phyloP scores from a whole-genome alignment of 2,113 vertebrate genomes.

The Cyprinodon brontotheroides region DNA sequence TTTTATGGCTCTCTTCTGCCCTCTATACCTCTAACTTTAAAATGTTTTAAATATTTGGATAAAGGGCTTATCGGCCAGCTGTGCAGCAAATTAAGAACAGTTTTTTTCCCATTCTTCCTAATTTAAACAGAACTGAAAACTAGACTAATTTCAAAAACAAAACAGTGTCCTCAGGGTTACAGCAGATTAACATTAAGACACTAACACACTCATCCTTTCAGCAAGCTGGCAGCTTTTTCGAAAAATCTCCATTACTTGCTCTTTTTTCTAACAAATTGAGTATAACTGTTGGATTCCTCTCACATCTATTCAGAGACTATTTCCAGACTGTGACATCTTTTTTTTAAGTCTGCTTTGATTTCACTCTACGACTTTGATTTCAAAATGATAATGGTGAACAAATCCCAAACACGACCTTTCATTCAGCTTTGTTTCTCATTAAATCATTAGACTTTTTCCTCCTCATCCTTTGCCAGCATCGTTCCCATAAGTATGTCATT shows the following conservation, averaged over 20 bases:
- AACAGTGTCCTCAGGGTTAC: not conserved
- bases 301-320: constrained; percentile 31
- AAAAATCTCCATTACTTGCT: constrained; percentile 48
- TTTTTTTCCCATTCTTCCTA: constrained; percentile 4
- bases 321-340: constrained; percentile 61
- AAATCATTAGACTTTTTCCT: constrained; percentile 39
- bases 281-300: constrained; percentile 43
- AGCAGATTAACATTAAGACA: constrained; percentile 49
- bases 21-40: constrained; percentile 50
- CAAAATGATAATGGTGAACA: constrained; percentile 77
- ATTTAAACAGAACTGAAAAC: constrained; percentile 45
- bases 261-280: constrained; percentile 68
- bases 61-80: constrained; percentile 58
- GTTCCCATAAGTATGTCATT: constrained; percentile 61
- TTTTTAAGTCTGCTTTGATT: constrained; percentile 71
- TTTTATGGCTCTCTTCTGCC: constrained; percentile 70
- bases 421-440: constrained; percentile 71
- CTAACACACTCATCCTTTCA: constrained; percentile 50
- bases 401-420: constrained; percentile 63
- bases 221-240: constrained; percentile 56
- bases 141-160: constrained; percentile 29
- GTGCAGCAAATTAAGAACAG: constrained; percentile 46
- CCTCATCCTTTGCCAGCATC: constrained; percentile 59
- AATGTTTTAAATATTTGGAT: constrained; percentile 36
- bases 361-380: constrained; percentile 57